These are phyloP conservation scores for Columbina picui DNA, from an alignment of 2,113 vertebrate genomes.

Conservation along the genomic window DNA sequence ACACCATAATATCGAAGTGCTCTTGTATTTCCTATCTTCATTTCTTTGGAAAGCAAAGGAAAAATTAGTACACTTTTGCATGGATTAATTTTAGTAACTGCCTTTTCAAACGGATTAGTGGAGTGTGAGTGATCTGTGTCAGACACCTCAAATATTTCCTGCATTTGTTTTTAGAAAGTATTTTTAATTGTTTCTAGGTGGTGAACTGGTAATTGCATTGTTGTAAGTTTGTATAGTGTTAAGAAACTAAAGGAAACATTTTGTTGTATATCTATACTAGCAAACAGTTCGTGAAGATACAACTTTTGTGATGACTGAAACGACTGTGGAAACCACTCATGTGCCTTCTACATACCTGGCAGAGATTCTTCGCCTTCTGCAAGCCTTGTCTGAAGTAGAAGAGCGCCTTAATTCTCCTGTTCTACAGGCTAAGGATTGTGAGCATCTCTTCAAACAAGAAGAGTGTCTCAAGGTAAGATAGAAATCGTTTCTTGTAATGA, in stretches of 20 bases:
- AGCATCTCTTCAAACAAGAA: slow-evolving; percentile 90
- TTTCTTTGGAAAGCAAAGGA: background rate
- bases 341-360: slow-evolving; percentile 86
- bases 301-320: slow-evolving; percentile 72
- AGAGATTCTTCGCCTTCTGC: slow-evolving; percentile 86
- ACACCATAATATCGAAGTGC: background rate
- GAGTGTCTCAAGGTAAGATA: slow-evolving; percentile 90
- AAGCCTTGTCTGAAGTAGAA: slow-evolving; percentile 88
- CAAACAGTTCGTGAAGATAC: slow-evolving; percentile 81
- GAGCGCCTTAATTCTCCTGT: slow-evolving; percentile 88
- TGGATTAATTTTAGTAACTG: background rate
- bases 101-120: background rate
- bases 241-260: slow-evolving; percentile 72
- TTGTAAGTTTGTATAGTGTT: background rate
- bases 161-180: background rate
- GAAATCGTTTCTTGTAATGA: background rate
- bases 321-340: slow-evolving; percentile 81
- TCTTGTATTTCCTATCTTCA: background rate
- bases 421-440: slow-evolving; percentile 86
- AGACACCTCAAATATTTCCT: background rate
- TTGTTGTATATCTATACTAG: slow-evolving; percentile 81
- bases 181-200: slow-evolving; percentile 26
- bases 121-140: background rate
- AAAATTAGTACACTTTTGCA: background rate
- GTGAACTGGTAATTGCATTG: slow-evolving; percentile 21